phyloP scores from a whole-genome alignment of 2,888 invertebrate species.

The Metalampra italica region DNA sequence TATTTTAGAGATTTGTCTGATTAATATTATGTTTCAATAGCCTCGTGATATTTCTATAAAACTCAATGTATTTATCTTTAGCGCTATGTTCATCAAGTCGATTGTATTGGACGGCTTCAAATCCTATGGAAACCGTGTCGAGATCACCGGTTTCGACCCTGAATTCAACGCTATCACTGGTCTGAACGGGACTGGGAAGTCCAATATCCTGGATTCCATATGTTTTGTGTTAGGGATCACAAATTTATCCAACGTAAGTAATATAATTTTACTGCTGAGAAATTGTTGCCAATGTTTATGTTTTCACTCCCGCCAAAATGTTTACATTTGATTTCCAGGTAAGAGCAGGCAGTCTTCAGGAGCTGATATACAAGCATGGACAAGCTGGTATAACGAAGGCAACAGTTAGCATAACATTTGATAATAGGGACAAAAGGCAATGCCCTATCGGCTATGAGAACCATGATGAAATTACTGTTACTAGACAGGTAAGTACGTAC shows the following conservation, averaged over 20 bases:
- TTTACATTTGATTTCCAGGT: constrained; percentile 81
- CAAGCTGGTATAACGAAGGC: constrained; percentile 98
- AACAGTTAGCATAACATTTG: constrained; percentile 96
- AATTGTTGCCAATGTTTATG: too few relatives aligned
- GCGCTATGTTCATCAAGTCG: constrained; percentile 92
- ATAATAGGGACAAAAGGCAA: constrained; percentile 89
- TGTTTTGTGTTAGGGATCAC: constrained; percentile 98
- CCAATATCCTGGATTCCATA: constrained; percentile 97
- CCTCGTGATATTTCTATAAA: neutral
- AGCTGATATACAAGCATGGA: constrained; percentile 98
- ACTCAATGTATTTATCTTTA: constrained; percentile 11
- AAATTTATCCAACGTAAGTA: constrained; percentile 91
- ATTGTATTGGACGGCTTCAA: constrained; percentile 98
- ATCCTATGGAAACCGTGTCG: constrained; percentile 96
- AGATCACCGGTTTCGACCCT: constrained; percentile 94
- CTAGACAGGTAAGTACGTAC: constrained; percentile 86
- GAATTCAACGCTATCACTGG: constrained; percentile 99
- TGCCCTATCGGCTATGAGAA: constrained; percentile 95
- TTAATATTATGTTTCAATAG: neutral
- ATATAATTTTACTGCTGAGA: too few relatives aligned
- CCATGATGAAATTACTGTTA: constrained; percentile 93
- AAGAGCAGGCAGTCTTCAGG: constrained; percentile 92
- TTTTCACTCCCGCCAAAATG: neutral
- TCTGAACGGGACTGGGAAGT: constrained; percentile 98
- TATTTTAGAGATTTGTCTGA: neutral